Conservation (phyloP, 2,797 vertebrate genomes). For the Mormyrops boulengeri region DNA sequence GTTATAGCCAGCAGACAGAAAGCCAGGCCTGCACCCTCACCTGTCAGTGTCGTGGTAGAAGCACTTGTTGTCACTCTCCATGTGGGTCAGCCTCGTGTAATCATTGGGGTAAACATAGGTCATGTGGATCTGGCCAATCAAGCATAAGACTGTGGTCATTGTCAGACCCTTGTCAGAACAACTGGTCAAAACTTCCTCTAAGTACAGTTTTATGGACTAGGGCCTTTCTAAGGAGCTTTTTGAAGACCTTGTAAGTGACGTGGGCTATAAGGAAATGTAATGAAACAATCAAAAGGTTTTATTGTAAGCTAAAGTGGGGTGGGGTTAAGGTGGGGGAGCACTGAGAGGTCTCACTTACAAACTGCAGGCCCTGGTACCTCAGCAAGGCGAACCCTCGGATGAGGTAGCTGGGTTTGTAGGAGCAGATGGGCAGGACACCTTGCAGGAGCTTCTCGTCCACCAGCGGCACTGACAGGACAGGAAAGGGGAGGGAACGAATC, state of each 20-base stretch:
- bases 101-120: slow-evolving; percentile 91
- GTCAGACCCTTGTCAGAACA: not conserved
- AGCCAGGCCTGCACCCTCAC: slow-evolving; percentile 36
- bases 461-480: slow-evolving; percentile 66
- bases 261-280: not conserved
- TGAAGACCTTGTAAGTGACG: not conserved
- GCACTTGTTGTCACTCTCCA: slow-evolving; percentile 83
- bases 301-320: not conserved
- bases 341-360: slow-evolving; percentile 65
- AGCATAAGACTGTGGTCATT: not conserved
- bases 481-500: not conserved
- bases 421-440: slow-evolving; percentile 72
- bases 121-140: slow-evolving; percentile 69
- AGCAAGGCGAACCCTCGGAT: slow-evolving; percentile 70
- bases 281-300: not conserved
- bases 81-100: slow-evolving; percentile 86
- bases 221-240: not conserved
- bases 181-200: not conserved
- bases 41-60: slow-evolving; percentile 75
- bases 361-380: slow-evolving; percentile 88
- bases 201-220: not conserved
- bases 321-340: not conserved
- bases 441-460: slow-evolving; percentile 61
- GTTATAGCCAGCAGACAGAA: not conserved
- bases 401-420: slow-evolving; percentile 82